Percentiles rank a stretch among this genome's conserved stretches.
These are phyloP conservation scores for Pseudococcus longispinus DNA, from an alignment of 2,888 invertebrate genomes.

Conservation along the genomic window DNA sequence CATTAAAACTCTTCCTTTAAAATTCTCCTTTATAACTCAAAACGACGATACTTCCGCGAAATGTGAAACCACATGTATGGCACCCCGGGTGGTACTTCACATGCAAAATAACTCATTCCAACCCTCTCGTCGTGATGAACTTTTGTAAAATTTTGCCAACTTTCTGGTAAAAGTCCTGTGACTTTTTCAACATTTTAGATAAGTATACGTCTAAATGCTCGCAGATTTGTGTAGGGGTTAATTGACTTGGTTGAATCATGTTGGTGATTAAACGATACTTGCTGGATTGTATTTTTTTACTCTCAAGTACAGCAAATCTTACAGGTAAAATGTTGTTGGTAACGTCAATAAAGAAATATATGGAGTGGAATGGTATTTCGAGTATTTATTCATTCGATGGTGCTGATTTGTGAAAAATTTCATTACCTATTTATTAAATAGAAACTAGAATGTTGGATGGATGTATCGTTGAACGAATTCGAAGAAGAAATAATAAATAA, in stretches of 20 bases:
- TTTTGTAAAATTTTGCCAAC: conserved; percentile 37
- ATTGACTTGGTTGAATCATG: background rate
- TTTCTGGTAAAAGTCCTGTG: conserved; percentile 22
- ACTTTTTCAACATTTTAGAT: conserved; percentile 30
- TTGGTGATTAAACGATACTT: background rate
- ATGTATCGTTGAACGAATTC: too few species aligned
- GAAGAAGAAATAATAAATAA: too few species aligned
- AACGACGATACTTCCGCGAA: conserved; percentile 46
- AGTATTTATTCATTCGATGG: too few species aligned
- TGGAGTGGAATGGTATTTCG: too few species aligned
- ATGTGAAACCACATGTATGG: conserved; percentile 50
- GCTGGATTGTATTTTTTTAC: too few species aligned
- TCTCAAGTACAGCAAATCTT: background rate
- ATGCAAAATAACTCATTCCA: conserved; percentile 42
- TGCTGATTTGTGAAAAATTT: too few species aligned
- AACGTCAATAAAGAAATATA: too few species aligned
- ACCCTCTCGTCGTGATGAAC: conserved; percentile 25
- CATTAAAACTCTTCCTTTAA: conserved; percentile 42
- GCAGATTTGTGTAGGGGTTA: background rate
- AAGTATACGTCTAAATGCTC: background rate
- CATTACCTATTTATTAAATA: too few species aligned
- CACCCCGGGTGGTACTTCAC: conserved; percentile 50
- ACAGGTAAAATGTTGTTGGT: too few species aligned
- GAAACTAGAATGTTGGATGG: too few species aligned
- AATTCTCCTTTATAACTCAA: conserved; percentile 46